Evolutionary conservation across 2,888 invertebrate species (phyloP).

Genomic region (Mythimna lalbum): DNA sequence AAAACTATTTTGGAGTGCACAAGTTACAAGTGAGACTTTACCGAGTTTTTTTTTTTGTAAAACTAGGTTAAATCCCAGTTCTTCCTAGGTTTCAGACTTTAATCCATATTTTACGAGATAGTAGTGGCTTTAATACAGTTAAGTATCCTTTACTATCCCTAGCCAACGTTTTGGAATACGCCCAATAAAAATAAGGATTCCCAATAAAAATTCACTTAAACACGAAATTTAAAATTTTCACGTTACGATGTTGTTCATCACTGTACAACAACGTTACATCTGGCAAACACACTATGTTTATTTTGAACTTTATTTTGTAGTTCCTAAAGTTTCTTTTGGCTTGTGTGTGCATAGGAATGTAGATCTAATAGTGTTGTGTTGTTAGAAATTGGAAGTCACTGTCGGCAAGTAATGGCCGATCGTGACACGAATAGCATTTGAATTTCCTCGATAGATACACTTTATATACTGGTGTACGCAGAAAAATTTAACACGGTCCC

Average conservation of each 20-base stretch:
- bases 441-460: conserved; percentile 80
- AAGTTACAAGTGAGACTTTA: too few species aligned
- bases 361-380: conserved; percentile 70
- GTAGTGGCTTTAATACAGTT: conserved; percentile 25
- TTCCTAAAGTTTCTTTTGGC: conserved; percentile 55
- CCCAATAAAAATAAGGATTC: conserved; percentile 83
- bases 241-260: conserved; percentile 78
- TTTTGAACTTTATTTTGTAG: conserved; percentile 51
- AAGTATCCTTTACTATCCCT: conserved; percentile 37
- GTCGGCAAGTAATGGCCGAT: conserved; percentile 89
- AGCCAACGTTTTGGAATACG: conserved; percentile 58
- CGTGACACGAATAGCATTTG: conserved; percentile 88
- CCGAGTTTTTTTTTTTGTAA: too few species aligned
- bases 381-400: conserved; percentile 89
- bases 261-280: conserved; percentile 61
- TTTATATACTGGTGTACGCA: conserved; percentile 72
- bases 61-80: neutral
- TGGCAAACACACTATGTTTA: conserved; percentile 4
- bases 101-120: conserved; percentile 2
- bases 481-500: conserved; percentile 79
- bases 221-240: conserved; percentile 89
- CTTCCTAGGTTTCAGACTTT: neutral
- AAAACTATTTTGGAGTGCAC: too few species aligned
- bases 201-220: conserved; percentile 90
- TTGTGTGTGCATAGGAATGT: conserved; percentile 59